Conservation (phyloP, 1,140 invertebrate genomes). For the Acromyrmex charruanus region DNA sequence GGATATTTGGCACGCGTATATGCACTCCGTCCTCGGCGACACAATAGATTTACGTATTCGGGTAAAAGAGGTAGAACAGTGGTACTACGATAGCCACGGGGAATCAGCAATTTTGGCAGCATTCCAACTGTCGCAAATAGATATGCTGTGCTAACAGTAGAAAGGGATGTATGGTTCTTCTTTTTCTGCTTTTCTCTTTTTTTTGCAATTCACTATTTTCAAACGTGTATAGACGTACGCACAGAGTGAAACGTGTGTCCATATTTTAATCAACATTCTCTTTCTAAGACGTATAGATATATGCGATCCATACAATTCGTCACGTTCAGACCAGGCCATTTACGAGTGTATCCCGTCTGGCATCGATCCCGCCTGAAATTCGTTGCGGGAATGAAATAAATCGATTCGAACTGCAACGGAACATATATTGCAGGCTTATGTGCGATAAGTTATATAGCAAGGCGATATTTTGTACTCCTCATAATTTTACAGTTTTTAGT, state of each 20-base stretch:
- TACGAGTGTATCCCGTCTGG: slow-evolving; percentile 59
- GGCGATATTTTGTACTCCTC: slow-evolving; percentile 36
- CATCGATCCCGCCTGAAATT: slow-evolving; percentile 67
- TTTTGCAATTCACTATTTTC: slow-evolving; percentile 59
- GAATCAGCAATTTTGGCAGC: slow-evolving; percentile 80
- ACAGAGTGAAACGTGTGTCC: not conserved
- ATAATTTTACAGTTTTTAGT: slow-evolving; percentile 28
- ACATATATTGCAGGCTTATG: slow-evolving; percentile 24
- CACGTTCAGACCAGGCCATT: slow-evolving; percentile 58
- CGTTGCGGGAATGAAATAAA: slow-evolving; percentile 59
- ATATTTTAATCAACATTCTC: slow-evolving; percentile 71
- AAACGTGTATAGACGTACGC: not conserved
- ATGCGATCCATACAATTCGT: slow-evolving; percentile 58
- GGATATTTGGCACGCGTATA: slow-evolving; percentile 78
- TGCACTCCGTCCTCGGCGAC: slow-evolving; percentile 74
- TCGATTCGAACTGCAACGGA: slow-evolving; percentile 44
- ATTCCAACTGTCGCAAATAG: slow-evolving; percentile 80
- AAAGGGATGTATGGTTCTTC: slow-evolving; percentile 70
- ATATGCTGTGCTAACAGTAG: slow-evolving; percentile 77
- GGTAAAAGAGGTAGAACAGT: slow-evolving; percentile 79
- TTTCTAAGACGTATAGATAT: slow-evolving; percentile 31
- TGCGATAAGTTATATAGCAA: slow-evolving; percentile 35
- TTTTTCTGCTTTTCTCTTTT: slow-evolving; percentile 30
- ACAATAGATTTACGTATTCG: slow-evolving; percentile 82
- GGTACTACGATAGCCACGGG: slow-evolving; percentile 80